These are phyloP conservation scores for Calosoma granatense DNA, from an alignment of 1,140 invertebrate genomes.

Conservation along the genomic window DNA sequence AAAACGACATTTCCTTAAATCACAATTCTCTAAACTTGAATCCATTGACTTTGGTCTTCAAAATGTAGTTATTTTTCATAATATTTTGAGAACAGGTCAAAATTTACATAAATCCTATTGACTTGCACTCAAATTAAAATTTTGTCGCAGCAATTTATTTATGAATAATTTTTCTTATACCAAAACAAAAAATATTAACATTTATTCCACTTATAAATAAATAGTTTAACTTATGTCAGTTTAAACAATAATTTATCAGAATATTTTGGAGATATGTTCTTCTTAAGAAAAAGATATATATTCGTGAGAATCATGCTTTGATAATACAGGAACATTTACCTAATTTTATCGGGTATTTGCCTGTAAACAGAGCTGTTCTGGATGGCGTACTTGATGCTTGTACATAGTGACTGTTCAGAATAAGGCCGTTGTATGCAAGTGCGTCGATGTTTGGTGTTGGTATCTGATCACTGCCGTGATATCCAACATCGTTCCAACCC, in stretches of 20 bases:
- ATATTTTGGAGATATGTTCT: not conserved
- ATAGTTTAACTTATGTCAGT: too few relatives aligned
- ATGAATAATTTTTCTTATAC: too few relatives aligned
- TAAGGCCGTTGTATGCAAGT: slow-evolving; percentile 52
- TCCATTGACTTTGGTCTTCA: too few relatives aligned
- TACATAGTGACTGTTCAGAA: slow-evolving; percentile 55
- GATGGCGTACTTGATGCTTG: slow-evolving; percentile 53
- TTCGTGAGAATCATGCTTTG: not conserved
- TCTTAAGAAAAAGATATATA: not conserved
- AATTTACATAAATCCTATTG: not conserved
- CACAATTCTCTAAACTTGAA: too few relatives aligned
- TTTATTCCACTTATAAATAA: too few relatives aligned
- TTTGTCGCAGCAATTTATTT: not conserved
- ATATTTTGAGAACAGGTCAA: not conserved
- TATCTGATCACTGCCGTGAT: slow-evolving; percentile 60
- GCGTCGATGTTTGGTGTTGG: slow-evolving; percentile 58
- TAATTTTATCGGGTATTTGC: slow-evolving; percentile 56
- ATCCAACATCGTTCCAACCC: slow-evolving; percentile 71
- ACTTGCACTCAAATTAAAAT: not conserved
- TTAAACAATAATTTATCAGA: not conserved
- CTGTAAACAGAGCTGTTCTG: slow-evolving; percentile 53
- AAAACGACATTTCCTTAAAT: slow-evolving; percentile 10
- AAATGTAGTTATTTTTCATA: not conserved
- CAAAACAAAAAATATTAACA: too few relatives aligned
- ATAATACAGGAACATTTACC: slow-evolving; percentile 34